Conservation (phyloP, 2,113 vertebrate genomes). For the Columba janthina region DNA sequence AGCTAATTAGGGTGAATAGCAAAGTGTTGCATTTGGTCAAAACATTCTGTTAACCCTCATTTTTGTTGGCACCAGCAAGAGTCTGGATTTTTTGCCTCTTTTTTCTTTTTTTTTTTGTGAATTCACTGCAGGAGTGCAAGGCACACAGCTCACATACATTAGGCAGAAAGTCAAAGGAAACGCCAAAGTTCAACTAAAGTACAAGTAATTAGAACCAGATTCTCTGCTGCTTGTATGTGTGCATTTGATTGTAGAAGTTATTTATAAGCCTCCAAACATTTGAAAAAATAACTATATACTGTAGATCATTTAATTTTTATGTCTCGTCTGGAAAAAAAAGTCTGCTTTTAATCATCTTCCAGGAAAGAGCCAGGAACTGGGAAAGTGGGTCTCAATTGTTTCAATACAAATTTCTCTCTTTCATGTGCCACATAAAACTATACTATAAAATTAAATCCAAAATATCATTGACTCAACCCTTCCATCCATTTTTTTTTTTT, state of each 20-base stretch:
- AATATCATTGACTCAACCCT: constrained; percentile 7
- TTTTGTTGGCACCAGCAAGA: constrained; percentile 82
- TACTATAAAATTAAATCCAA: constrained; percentile 62
- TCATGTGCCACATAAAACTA: constrained; percentile 66
- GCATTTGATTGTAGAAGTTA: constrained; percentile 73
- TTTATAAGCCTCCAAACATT: constrained; percentile 77
- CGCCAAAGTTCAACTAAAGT: constrained; percentile 91
- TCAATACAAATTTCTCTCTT: constrained; percentile 61
- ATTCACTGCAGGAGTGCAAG: constrained; percentile 80
- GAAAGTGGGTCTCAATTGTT: constrained; percentile 65
- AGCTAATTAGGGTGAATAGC: constrained; percentile 82
- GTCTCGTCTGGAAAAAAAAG: constrained; percentile 62
- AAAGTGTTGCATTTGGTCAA: constrained; percentile 81
- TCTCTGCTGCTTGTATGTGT: constrained; percentile 61
- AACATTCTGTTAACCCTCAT: constrained; percentile 80
- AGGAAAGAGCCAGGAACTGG: constrained; percentile 61
- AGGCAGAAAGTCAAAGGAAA: constrained; percentile 88
- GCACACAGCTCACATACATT: constrained; percentile 82
- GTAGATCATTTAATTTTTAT: constrained; percentile 72
- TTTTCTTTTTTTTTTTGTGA: constrained; percentile 51
- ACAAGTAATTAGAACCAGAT: constrained; percentile 91
- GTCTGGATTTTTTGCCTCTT: constrained; percentile 61
- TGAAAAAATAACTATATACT: constrained; percentile 45
- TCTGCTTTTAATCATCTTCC: constrained; percentile 80
- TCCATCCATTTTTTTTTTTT: background rate